Base-by-base conservation (phyloP, 1,140 invertebrate species). In the Bombus pascuorum region DNA sequence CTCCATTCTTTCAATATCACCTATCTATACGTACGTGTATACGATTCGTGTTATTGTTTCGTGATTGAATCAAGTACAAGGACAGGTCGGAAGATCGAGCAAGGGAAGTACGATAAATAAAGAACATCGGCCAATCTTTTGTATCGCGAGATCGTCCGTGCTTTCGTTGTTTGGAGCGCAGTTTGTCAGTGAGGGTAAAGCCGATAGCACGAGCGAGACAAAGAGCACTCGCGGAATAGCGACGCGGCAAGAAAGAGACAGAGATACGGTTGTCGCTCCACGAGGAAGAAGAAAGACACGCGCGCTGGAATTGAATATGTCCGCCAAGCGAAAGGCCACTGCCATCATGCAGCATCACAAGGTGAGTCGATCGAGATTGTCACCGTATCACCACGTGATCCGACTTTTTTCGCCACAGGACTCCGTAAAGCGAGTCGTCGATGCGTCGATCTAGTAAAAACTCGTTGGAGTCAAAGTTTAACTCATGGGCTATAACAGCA, bases 291-390 rank as follows among this genome's bases (percentile, higher is more conserved):
- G 81, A 87, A 70, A 85, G 80, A 59, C 76, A 62, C 39, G 37
- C 81, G 70, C 77, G 34, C 72, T 77, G 34, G 71, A 91, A 93
- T 91, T 93, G 92, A 95, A 95, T 92, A 96, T 96, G 96, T 96
- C 96, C 89, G 96, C 96, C 80, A 96, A 96, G 94, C 95, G 96
- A 93, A 96, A 96, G 95, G 95, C 96, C 92, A 96, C 95, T 92
- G 95, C 95, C 92, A 95, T 96, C 92, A 96, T 96, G 93, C 96
- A 96, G 93, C 96, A 96, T 93, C 96, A 96, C 93, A 96, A 96
- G 96, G 96, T 96, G 94, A 95, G 94, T 93, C 74, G 71, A 59
- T 22, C 68, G 47, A 53, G 47, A 82, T 86, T 53, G 53, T 37
- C 78, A 85, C 59, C 15, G 73, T 53, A 66, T 82, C 47, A 57